phyloP scores from a whole-genome alignment of 1,140 invertebrate species.

The Macrosteles quadrilineatus region DNA sequence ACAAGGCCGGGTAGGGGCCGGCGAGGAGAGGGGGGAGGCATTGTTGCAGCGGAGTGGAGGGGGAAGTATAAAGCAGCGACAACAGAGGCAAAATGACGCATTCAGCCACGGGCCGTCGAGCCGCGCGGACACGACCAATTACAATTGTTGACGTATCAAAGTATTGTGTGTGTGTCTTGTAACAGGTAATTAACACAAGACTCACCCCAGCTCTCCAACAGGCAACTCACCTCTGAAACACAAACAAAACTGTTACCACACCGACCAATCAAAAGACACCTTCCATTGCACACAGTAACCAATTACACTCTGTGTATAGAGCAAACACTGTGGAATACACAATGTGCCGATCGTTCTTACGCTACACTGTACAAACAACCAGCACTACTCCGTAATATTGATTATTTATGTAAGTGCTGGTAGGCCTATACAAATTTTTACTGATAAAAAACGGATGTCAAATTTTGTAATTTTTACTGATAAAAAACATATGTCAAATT shows the following conservation, averaged over 20 bases:
- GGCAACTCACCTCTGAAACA: conserved; percentile 14
- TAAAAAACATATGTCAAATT: no score
- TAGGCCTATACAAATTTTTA: no score
- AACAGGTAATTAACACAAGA: not conserved
- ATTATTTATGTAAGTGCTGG: no score
- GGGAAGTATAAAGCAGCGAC: conserved; percentile 2
- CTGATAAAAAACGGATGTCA: no score
- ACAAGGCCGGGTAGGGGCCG: not conserved
- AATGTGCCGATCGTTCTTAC: not conserved
- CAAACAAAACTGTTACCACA: conserved; percentile 13
- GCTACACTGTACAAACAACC: no score
- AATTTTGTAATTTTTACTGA: no score
- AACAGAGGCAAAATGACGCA: conserved; percentile 3
- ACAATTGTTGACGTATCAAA: not conserved
- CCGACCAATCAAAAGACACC: conserved; percentile 21
- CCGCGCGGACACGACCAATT: not conserved
- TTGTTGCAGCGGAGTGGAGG: not conserved
- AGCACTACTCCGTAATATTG: no score
- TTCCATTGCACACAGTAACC: not conserved
- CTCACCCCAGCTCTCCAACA: not conserved
- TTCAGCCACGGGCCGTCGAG: not conserved
- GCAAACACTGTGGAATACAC: not conserved
- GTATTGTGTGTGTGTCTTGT: not conserved
- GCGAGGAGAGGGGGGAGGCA: not conserved
- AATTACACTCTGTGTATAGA: not conserved